These are phyloP conservation scores for Conus canariensis DNA, from an alignment of 2,888 invertebrate genomes.

Conservation along the genomic window DNA sequence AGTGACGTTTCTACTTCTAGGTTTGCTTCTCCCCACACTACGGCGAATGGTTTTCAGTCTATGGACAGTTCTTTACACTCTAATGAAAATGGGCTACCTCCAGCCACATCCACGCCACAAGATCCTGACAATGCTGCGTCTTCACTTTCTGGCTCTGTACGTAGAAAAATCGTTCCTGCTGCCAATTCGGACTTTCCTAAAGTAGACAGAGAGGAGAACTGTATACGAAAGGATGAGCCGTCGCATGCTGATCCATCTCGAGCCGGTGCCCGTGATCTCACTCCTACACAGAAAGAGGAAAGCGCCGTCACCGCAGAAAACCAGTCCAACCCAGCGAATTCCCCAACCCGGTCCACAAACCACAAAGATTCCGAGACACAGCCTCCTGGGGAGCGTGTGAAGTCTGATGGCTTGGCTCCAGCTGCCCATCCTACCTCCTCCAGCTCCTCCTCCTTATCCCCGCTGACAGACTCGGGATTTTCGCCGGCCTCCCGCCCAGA, in stretches of 20 bases:
- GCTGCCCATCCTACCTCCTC: not conserved
- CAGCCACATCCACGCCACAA: not conserved
- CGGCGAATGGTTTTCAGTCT: not conserved
- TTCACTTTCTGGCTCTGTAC: not conserved
- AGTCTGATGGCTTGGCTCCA: not conserved
- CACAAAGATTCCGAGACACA: not conserved
- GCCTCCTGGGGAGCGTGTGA: not conserved
- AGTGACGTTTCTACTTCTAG: not conserved
- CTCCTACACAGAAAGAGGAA: not conserved
- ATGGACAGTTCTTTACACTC: not conserved
- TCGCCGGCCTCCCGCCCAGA: constrained; percentile 63
- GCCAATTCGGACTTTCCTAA: not conserved
- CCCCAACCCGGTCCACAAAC: not conserved
- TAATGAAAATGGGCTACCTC: not conserved
- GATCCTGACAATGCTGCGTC: not conserved
- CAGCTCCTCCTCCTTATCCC: not conserved
- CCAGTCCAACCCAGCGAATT: not conserved
- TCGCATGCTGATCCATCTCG: not conserved
- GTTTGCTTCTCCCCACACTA: not conserved
- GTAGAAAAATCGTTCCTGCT: constrained; percentile 33
- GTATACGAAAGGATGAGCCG: not conserved
- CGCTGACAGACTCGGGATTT: constrained; percentile 32
- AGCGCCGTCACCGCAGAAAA: not conserved
- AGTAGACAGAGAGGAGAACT: not conserved
- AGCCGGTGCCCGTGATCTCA: not conserved